phyloP scores from a whole-genome alignment of 2,113 vertebrate species.

The Leucopternis melanops region DNA sequence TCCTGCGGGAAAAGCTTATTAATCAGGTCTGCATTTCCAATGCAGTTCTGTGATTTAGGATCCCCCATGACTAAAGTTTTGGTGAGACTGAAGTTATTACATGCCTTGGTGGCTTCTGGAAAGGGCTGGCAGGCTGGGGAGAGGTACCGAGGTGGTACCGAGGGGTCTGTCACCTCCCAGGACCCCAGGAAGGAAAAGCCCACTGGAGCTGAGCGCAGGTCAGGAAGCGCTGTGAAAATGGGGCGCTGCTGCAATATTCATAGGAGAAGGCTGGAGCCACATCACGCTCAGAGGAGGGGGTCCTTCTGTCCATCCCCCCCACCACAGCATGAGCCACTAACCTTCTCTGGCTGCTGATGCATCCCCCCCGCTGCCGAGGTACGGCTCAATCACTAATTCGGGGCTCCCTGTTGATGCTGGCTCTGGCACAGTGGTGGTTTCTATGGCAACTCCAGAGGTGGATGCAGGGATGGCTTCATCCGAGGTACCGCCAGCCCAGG shows the following conservation, averaged over 20 bases:
- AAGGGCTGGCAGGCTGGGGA: neutral
- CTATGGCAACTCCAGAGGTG: conserved; percentile 74
- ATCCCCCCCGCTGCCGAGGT: neutral
- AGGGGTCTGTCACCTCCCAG: neutral
- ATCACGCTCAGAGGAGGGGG: neutral
- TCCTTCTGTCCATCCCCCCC: neutral
- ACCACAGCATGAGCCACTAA: neutral
- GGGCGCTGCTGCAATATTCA: neutral
- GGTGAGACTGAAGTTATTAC: neutral
- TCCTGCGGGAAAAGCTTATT: neutral
- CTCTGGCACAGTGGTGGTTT: conserved; percentile 72
- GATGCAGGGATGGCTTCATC: conserved; percentile 60
- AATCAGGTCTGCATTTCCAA: neutral
- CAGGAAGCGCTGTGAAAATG: neutral
- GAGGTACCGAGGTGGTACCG: fast-evolving
- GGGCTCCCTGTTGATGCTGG: conserved; percentile 33
- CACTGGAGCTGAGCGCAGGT: neutral
- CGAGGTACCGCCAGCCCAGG: conserved; percentile 47
- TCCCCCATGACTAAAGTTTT: neutral
- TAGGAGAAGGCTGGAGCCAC: neutral
- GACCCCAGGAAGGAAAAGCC: neutral
- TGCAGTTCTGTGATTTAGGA: neutral
- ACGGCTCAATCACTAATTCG: neutral
- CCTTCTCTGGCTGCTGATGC: neutral
- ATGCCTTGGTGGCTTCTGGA: neutral